Base-by-base conservation (phyloP, 2,797 vertebrate genomes). In the Xenops minutus region DNA sequence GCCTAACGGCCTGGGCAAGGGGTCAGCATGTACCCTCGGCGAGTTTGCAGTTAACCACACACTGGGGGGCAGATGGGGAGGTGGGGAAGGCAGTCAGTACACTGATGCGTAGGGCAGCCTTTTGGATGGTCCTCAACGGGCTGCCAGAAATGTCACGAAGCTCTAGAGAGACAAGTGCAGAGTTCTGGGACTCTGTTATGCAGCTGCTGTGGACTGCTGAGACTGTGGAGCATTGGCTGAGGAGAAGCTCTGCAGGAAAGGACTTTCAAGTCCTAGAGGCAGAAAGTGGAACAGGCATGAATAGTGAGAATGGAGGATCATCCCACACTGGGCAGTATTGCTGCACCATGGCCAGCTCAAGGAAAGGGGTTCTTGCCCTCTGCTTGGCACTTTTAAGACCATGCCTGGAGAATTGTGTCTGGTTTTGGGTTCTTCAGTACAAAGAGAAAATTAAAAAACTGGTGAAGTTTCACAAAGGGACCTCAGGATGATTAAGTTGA, bases 41-140 rank as follows among this genome's bases (percentile, higher is more conserved):
- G 64, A 69, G 30, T 43, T 6, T 51, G 32, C 67, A 88, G 34
- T 44, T 69, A 52, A 37, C 17, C 88, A 39, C 22, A 68, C 30
- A 29, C 4, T n/a, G 39, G 29, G 48, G 36, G 24, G 43, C 48
- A 30, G 52, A 69, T 2, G 2, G 12, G 0, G 1, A 66, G 30
- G 32, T 32, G 12, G 4, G 39, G 10, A 82, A 85, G 34, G 13
- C 34, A 64, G 14, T 41, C 72, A 16, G 3, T 20, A 34, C 32
- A 48, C 36, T 30, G 55, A 9, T 52, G n/a, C 19, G 55, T 15
- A 55, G 32, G 39, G 43, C 24, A 88, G 56, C 26, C 43, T 36
- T 43, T 44, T 32, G 21, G 48, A 58, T 54, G 59, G 22, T n/a
- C 34, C 23, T 84, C 48, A 80, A 10, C 16, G 71, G 20, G 39